These are phyloP conservation scores for Crenichthys baileyi DNA, from an alignment of 2,797 vertebrate genomes.

Conservation along the genomic window DNA sequence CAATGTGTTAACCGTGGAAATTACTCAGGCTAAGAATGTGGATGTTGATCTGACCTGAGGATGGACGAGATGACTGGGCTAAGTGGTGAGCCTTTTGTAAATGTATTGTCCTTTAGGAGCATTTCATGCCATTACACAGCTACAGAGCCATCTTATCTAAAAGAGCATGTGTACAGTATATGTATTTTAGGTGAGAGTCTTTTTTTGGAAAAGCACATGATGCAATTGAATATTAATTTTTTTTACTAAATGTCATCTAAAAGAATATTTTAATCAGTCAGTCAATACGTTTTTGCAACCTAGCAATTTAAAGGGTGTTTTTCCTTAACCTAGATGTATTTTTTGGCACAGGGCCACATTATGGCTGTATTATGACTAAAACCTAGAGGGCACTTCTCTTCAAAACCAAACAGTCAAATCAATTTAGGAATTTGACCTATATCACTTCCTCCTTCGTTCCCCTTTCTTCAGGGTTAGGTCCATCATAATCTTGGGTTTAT, in stretches of 20 bases:
- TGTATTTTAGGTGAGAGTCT: neutral
- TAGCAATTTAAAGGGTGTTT: neutral
- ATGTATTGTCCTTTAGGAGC: conserved; percentile 6
- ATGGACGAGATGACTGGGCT: conserved; percentile 29
- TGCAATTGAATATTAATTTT: neutral
- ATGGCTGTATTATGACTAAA: neutral
- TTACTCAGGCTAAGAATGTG: conserved; percentile 16
- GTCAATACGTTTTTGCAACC: too few relatives aligned
- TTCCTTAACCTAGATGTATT: neutral
- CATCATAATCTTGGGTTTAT: neutral
- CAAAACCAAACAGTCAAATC: neutral
- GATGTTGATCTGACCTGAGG: conserved; percentile 37
- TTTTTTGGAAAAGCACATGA: neutral
- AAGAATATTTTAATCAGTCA: too few relatives aligned
- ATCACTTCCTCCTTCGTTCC: too few relatives aligned
- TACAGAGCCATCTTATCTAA: conserved; percentile 1
- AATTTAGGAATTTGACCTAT: neutral
- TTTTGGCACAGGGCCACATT: neutral
- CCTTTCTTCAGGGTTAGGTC: neutral
- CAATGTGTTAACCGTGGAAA: conserved; percentile 24
- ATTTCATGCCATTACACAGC: conserved; percentile 1
- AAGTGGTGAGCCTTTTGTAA: conserved; percentile 24
- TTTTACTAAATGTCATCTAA: neutral
- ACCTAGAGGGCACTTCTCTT: neutral
- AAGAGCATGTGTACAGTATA: neutral